Percentiles rank a stretch among this genome's conserved stretches.
Evolutionary conservation across 1,140 invertebrate genomes (phyloP).

Genomic region (Condylostylus longicornis): DNA sequence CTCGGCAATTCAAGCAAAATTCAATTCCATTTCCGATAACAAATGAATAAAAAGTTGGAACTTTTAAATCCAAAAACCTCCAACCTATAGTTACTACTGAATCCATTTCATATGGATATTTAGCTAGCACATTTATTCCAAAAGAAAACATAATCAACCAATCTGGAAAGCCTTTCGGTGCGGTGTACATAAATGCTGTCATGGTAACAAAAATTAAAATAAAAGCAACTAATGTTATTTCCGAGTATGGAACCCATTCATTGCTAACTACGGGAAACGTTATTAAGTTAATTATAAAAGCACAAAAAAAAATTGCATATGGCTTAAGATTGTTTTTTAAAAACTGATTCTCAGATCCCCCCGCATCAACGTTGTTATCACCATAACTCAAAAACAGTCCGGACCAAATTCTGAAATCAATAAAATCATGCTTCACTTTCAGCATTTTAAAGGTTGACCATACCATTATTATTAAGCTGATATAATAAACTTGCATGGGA

Average conservation of each 20-base stretch:
- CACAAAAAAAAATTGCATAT: slow-evolving; percentile 60
- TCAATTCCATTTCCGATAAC: slow-evolving; percentile 67
- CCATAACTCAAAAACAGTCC: slow-evolving; percentile 59
- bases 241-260: slow-evolving; percentile 65
- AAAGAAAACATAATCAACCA: slow-evolving; percentile 59
- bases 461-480: slow-evolving; percentile 56
- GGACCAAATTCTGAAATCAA: slow-evolving; percentile 63
- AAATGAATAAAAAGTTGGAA: slow-evolving; percentile 66
- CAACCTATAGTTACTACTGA: slow-evolving; percentile 61
- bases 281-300: slow-evolving; percentile 55
- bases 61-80: slow-evolving; percentile 61
- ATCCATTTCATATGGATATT: slow-evolving; percentile 71
- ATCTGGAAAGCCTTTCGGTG: slow-evolving; percentile 43
- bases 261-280: slow-evolving; percentile 61
- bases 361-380: slow-evolving; percentile 49
- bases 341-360: slow-evolving; percentile 64
- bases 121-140: slow-evolving; percentile 61
- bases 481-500: slow-evolving; percentile 52
- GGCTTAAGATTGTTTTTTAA: slow-evolving; percentile 68
- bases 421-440: slow-evolving; percentile 53
- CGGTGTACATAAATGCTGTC: slow-evolving; percentile 48
- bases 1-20: slow-evolving; percentile 66
- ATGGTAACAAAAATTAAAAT: slow-evolving; percentile 57
- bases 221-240: slow-evolving; percentile 59
- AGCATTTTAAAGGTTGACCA: slow-evolving; percentile 66